These are phyloP conservation scores for Lepidothrix coronata DNA, from an alignment of 2,113 vertebrate species.

Conservation along the genomic window DNA sequence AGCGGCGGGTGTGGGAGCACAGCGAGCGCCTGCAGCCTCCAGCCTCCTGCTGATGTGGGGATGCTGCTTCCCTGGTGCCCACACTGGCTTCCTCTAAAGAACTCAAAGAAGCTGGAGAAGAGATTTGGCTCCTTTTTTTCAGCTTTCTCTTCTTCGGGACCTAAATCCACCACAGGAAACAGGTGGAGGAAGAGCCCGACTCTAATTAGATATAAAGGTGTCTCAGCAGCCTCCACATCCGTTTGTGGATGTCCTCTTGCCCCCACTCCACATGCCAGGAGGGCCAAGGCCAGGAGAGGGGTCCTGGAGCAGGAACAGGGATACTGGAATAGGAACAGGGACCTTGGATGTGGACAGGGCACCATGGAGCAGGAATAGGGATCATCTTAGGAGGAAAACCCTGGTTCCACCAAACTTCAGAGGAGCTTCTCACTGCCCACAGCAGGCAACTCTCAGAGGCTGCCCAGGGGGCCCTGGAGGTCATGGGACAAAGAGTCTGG, in stretches of 20 bases:
- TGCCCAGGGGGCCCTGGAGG: neutral
- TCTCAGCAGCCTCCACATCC: neutral
- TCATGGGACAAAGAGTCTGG: neutral
- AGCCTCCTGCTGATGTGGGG: fast-evolving
- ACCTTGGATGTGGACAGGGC: neutral
- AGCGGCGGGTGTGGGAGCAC: fast-evolving
- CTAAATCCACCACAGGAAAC: constrained; percentile 18
- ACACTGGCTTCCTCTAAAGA: neutral
- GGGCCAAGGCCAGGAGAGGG: neutral
- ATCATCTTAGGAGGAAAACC: neutral
- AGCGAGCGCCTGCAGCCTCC: neutral
- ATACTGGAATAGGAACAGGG: neutral
- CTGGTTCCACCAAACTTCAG: no score
- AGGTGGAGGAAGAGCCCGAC: constrained; percentile 28
- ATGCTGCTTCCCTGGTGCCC: neutral
- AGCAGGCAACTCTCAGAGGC: neutral
- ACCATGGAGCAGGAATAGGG: neutral
- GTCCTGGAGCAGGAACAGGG: neutral
- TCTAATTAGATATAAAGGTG: constrained; percentile 21
- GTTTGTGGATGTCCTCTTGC: fast-evolving
- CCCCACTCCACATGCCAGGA: fast-evolving
- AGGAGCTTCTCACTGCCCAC: neutral
- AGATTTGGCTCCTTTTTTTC: neutral
- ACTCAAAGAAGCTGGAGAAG: neutral
- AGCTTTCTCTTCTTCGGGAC: neutral